Conservation (phyloP, 1,140 invertebrate genomes). For the Drosophila cardini region DNA sequence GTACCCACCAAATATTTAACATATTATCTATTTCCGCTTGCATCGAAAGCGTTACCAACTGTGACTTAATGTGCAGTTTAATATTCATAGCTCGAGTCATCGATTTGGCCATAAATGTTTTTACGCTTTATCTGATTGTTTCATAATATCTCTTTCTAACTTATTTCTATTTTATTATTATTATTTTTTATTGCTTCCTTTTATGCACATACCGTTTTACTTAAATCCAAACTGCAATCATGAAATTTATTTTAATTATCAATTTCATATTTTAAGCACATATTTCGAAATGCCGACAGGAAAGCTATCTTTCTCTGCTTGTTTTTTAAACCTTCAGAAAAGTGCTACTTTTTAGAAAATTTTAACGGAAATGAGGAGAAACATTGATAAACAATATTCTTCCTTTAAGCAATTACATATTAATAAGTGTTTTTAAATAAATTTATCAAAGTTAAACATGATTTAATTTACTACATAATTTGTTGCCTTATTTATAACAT, state of each 20-base stretch:
- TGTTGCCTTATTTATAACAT: too few relatives aligned
- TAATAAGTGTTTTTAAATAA: too few relatives aligned
- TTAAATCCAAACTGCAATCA: conserved; percentile 2
- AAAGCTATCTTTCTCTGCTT: conserved; percentile 14
- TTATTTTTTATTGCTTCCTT: conserved; percentile 50
- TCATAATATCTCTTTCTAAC: conserved; percentile 57
- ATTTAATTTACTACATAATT: too few relatives aligned
- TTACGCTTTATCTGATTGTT: conserved; percentile 54
- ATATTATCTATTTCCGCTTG: conserved; percentile 62
- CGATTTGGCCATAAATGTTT: conserved; percentile 52
- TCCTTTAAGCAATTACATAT: not conserved
- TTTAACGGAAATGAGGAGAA: conserved; percentile 24
- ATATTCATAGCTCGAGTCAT: conserved; percentile 61
- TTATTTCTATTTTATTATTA: conserved; percentile 51
- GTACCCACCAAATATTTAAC: conserved; percentile 10
- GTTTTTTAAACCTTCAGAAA: not conserved
- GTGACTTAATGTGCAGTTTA: conserved; percentile 58
- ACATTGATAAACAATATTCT: not conserved
- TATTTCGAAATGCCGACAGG: conserved; percentile 6
- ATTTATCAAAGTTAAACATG: not conserved
- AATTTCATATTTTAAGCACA: conserved; percentile 69
- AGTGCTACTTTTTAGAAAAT: conserved; percentile 4
- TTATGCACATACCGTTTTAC: conserved; percentile 42
- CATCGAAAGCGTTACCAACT: conserved; percentile 22
- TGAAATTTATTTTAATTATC: conserved; percentile 69